Evolutionary conservation across 2,113 vertebrate species (phyloP), one percentile per base, ranked within the genome.

Genomic region (Dascyllus trimaculatus): DNA sequence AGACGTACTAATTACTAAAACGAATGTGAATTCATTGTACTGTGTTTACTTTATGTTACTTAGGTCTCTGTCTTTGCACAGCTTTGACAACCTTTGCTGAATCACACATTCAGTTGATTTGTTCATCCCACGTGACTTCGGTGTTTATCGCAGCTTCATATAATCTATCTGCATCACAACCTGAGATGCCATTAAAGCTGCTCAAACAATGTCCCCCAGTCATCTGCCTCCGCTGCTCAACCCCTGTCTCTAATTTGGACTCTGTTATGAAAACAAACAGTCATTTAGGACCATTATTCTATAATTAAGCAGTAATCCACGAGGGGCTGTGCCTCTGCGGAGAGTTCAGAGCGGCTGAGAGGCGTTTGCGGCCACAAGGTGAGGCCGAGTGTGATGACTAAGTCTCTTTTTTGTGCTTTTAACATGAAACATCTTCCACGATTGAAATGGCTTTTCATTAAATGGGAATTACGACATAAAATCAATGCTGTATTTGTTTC

Each of bases 231-330:
- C 71, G 45, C 63, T 63, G 61, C 76, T 78, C 45, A 10, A 32
- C 70, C 75, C 60, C 65, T n/a, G 56, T 64, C 64, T 91, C 60
- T 89, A 84, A 89, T 89, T 82, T 84, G 35, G 65, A 49, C 74
- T 77, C 59, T 88, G 88, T 88, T 90, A 53, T 87, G 81, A 86
- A 89, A 92, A 86, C 77, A 92, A 84, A 72, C 61, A 73, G 85
- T 49, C 10, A 89, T 88, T 84, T 84, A 58, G 79, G 74, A 65
- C 71, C 72, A 81, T 78, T 59, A 74, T 85, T 81, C 72, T 78
- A 60, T 81, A 84, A 90, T 85, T 85, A 85, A 81, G 63, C 72
- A 62, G 60, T 32, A 38, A 75, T 62, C 67, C 88, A 71, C 64
- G 56, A 35, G 75, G 40, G 75, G 32, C 68, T 11, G 8, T 10